phyloP scores from a whole-genome alignment of 2,888 invertebrate species.

The Ditylenchus weischeri region DNA sequence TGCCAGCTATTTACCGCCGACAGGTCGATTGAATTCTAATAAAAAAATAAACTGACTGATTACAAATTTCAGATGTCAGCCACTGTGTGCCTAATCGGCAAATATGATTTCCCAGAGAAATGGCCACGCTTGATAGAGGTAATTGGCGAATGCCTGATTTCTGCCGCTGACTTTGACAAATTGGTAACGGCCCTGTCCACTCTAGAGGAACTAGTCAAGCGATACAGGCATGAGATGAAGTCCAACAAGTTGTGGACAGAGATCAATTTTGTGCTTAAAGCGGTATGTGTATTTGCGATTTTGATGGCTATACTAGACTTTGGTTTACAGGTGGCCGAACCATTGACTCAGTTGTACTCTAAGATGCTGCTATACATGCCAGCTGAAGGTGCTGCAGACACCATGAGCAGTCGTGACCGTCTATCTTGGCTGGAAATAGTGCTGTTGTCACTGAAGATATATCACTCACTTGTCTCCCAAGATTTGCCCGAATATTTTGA shows the following conservation, averaged over 20 bases:
- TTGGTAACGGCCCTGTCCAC: conserved; percentile 91
- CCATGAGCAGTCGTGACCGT: conserved; percentile 19
- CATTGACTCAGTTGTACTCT: conserved; percentile 83
- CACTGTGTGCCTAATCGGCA: conserved; percentile 63
- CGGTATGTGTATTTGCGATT: conserved; percentile 12
- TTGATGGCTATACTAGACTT: background rate
- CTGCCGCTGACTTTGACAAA: conserved; percentile 69
- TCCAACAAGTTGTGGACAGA: conserved; percentile 91
- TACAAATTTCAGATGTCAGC: conserved; percentile 61
- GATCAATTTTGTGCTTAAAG: conserved; percentile 87
- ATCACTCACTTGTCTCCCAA: conserved; percentile 93
- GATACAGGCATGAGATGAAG: conserved; percentile 84
- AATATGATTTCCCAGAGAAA: conserved; percentile 83
- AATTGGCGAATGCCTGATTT: conserved; percentile 81
- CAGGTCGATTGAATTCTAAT: conserved; percentile 58
- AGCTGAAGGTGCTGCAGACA: conserved; percentile 25
- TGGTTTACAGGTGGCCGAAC: conserved; percentile 72
- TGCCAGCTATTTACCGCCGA: conserved; percentile 80
- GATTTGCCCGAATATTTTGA: conserved; percentile 98
- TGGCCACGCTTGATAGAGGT: conserved; percentile 90
- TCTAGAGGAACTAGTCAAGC: conserved; percentile 89
- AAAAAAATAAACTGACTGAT: no score
- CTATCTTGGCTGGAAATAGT: conserved; percentile 37
- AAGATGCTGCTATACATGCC: conserved; percentile 63
- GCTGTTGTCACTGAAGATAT: conserved; percentile 70